A percentile compares a stretch with the other conserved stretches of the same genome.
These are phyloP conservation scores for Lymantria monacha DNA, from an alignment of 2,888 invertebrate species.

Conservation along the genomic window DNA sequence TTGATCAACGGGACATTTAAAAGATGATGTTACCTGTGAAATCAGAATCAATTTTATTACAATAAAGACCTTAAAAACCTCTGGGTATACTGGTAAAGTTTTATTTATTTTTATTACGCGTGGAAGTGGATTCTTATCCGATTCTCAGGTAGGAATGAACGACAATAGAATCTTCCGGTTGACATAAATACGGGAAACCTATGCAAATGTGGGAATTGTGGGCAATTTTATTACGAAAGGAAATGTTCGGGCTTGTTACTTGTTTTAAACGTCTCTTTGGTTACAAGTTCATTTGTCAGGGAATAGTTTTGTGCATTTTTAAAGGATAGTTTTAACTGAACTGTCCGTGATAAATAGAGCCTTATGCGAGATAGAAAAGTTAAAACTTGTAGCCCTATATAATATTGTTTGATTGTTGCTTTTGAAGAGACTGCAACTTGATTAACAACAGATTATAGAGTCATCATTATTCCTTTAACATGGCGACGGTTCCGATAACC, in stretches of 20 bases:
- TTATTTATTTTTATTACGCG: conserved; percentile 34
- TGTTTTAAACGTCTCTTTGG: conserved; percentile 14
- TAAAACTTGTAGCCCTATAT: too few species aligned
- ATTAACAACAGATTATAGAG: too few species aligned
- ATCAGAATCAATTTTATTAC: background rate
- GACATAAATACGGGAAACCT: conserved; percentile 34
- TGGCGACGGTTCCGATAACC: too few species aligned
- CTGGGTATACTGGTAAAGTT: conserved; percentile 19
- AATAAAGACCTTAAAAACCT: conserved; percentile 5
- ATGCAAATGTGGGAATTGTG: conserved; percentile 27
- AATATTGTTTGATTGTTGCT: too few species aligned
- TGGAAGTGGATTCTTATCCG: conserved; percentile 31
- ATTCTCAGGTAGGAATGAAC: conserved; percentile 31
- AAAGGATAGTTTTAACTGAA: background rate
- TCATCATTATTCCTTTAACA: too few species aligned
- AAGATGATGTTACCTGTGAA: background rate
- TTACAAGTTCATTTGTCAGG: conserved; percentile 5
- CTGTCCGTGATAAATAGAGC: too few species aligned
- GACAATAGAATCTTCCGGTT: conserved; percentile 33
- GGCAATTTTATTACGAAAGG: conserved; percentile 5
- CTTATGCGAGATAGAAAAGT: background rate
- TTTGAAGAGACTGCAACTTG: too few species aligned
- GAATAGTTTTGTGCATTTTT: background rate
- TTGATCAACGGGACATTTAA: too few species aligned
- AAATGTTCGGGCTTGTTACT: conserved; percentile 9